Base-by-base conservation (phyloP, 2,888 invertebrate species). In the Amorpha juglandis region DNA sequence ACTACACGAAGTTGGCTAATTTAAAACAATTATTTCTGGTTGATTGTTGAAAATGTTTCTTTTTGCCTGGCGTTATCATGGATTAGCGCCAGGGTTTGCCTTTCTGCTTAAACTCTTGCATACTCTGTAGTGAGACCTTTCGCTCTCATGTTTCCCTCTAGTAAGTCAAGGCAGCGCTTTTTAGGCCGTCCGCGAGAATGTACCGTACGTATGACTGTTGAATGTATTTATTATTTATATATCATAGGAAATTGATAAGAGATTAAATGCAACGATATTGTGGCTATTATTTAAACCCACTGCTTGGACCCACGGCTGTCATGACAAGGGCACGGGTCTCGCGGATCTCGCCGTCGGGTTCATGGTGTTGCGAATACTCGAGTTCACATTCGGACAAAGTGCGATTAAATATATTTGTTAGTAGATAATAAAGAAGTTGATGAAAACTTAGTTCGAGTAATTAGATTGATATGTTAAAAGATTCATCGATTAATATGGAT, bases 221-320 rank as follows among this genome's bases (percentile, higher is more conserved):
- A 58, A 16, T 58, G 58, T 58, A 55, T 55, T 55, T 55, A 55
- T 58, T 58, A 58, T 58, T 42, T 58, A 12, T 53, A 21, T 52
- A 11, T 52, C 11, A 27, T 58, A 58, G 38, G 42, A 58, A 58
- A 58, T 58, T 19, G 38, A 33, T 55, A 27, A 27, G 35, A 38
- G 58, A 58, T 38, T 58, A 58, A 19, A 58, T 42, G 58, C 38
- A 58, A 58, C 52, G 52, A 21, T 53, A 33, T 21, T 16, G 55
- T 58, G 58, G 58, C 16, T 42, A 38, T 53, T 35, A 35, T 38
- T 58, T 38, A 42, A 19, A 38, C 52, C 52, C 27, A 52, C 53
- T 38, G 55, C 58, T 58, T 33, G 58, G 58, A 19, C 38, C 58
- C 38, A 16, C n/a, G 11, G 38, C 38, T 58, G 58, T 38, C 55